These are phyloP conservation scores for Ostrea edulis DNA, from an alignment of 1,140 invertebrate species.

Conservation along the genomic window DNA sequence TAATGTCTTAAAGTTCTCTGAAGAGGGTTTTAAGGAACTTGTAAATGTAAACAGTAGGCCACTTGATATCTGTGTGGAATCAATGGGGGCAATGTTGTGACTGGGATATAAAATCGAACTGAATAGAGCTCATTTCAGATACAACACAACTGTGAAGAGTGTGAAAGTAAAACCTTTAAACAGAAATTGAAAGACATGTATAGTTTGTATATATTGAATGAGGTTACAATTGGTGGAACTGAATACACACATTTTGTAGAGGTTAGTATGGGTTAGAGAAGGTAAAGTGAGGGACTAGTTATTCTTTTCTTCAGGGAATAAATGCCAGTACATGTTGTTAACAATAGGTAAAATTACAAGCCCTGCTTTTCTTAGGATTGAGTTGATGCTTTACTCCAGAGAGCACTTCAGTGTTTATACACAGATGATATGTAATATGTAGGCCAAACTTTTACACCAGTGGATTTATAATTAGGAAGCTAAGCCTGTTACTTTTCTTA, in stretches of 20 bases:
- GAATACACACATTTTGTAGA: neutral
- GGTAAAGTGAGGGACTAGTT: neutral
- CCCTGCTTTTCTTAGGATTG: no score
- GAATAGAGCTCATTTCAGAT: slow-evolving; percentile 25
- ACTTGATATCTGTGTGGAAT: slow-evolving; percentile 20
- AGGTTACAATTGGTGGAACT: neutral
- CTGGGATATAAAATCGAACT: slow-evolving; percentile 1
- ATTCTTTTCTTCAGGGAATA: neutral
- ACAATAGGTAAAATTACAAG: neutral
- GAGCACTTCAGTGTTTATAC: no score
- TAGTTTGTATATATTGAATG: slow-evolving; percentile 6
- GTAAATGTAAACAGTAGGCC: slow-evolving; percentile 20
- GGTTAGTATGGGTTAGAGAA: neutral
- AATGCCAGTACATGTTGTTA: neutral
- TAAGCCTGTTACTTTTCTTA: no score
- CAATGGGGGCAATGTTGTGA: neutral
- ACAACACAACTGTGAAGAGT: slow-evolving; percentile 5
- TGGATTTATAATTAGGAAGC: no score
- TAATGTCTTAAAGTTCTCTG: neutral
- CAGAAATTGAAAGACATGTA: neutral
- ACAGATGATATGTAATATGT: no score
- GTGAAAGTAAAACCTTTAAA: slow-evolving; percentile 6
- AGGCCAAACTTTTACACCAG: no score
- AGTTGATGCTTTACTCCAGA: no score
- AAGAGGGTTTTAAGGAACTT: slow-evolving; percentile 24